A percentile compares a stretch with the other conserved stretches of the same genome.
These are phyloP conservation scores for Onychorhynchus coronatus DNA, from an alignment of 2,113 vertebrate species.

Conservation along the genomic window DNA sequence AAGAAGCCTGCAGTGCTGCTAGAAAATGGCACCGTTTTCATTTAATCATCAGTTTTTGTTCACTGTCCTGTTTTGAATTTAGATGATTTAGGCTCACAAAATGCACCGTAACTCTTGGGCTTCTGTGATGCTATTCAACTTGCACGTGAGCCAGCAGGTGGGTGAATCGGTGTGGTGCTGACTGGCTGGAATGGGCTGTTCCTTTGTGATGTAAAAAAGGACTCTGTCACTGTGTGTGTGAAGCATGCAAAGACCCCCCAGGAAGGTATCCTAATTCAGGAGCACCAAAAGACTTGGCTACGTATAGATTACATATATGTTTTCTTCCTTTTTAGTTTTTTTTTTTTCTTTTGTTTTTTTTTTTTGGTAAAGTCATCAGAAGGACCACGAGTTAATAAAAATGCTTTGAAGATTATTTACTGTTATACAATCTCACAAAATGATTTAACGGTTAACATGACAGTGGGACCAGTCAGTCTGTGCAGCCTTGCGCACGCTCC, in stretches of 20 bases:
- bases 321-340: not conserved
- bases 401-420: not conserved
- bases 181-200: not conserved
- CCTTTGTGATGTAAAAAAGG: not conserved
- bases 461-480: not conserved
- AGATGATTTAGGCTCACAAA: not conserved
- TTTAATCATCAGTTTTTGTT: not conserved
- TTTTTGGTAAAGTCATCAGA: not conserved
- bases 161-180: not conserved
- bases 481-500: fast-evolving
- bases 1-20: not conserved
- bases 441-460: not conserved
- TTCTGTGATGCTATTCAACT: not conserved
- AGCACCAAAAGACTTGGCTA: not conserved
- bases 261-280: not conserved
- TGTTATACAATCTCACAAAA: not conserved
- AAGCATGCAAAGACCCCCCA: fast-evolving
- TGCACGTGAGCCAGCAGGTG: not conserved
- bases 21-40: not conserved
- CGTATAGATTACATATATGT: not conserved
- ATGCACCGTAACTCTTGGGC: fast-evolving
- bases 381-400: not conserved
- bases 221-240: not conserved
- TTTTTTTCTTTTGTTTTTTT: not conserved
- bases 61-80: not conserved